Percentiles rank a stretch among this genome's conserved stretches.
These are phyloP conservation scores for Petrolisthes manimaculis DNA, from an alignment of 2,888 invertebrate genomes.

Conservation along the genomic window DNA sequence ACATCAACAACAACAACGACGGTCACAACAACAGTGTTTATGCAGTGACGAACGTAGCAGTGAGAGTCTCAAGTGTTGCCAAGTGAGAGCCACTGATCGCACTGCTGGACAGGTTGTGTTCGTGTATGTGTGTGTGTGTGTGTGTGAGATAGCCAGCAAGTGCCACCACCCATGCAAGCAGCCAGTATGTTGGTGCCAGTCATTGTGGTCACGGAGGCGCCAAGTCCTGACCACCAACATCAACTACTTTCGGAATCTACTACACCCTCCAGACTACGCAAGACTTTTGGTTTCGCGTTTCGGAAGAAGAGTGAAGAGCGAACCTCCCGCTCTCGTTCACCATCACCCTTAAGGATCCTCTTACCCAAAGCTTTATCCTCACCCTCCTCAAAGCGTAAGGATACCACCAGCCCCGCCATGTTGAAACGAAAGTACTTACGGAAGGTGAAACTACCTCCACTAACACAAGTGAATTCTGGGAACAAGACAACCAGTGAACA, in stretches of 20 bases:
- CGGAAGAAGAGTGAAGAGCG: slow-evolving; percentile 2
- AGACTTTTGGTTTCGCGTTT: neutral
- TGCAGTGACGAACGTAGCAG: too few species aligned
- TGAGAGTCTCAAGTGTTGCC: too few species aligned
- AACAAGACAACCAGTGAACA: neutral
- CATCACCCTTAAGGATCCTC: neutral
- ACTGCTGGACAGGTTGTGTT: neutral
- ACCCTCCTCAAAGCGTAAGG: slow-evolving; percentile 29
- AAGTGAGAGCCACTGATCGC: too few species aligned
- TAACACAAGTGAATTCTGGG: slow-evolving; percentile 7
- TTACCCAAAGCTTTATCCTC: too few species aligned
- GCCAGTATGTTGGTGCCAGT: neutral
- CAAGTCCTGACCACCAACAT: neutral
- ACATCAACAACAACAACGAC: too few species aligned
- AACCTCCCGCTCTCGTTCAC: neutral
- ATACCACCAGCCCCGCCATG: neutral
- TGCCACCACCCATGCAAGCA: neutral
- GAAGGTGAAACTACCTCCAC: slow-evolving; percentile 14
- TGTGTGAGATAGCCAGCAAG: neutral
- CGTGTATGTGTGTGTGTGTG: slow-evolving; percentile 14
- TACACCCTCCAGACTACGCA: neutral
- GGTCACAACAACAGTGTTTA: neutral
- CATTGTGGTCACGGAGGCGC: neutral
- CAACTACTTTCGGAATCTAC: neutral
- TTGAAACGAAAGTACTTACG: slow-evolving; percentile 16